A percentile compares a stretch with the other conserved stretches of the same genome.
Conservation (phyloP, 2,888 invertebrate genomes). For the Spisula solida region DNA sequence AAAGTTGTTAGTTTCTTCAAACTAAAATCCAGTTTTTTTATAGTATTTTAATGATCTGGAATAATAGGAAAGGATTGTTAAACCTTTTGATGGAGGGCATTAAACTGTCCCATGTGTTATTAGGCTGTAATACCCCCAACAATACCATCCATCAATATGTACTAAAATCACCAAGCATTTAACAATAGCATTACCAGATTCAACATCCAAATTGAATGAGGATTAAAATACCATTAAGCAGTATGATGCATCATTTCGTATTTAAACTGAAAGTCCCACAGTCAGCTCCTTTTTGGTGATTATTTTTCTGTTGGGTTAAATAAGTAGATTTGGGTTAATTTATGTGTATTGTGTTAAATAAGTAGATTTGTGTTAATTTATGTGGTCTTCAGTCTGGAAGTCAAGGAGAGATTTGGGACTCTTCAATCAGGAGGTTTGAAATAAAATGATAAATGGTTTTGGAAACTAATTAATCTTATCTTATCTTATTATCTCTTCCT, state of each 20-base stretch:
- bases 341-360: neutral
- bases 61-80: slow-evolving; percentile 25
- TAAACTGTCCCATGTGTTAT: neutral
- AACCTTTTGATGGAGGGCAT: slow-evolving; percentile 28
- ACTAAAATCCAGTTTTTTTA: slow-evolving; percentile 27
- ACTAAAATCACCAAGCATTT: slow-evolving; percentile 26
- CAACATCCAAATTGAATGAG: neutral
- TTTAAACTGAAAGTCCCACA: neutral
- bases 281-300: slow-evolving; percentile 14
- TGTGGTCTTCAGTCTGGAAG: neutral
- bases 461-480: neutral
- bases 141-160: slow-evolving; percentile 27
- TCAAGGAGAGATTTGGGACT: neutral
- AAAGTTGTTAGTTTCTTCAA: slow-evolving; percentile 25
- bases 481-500: neutral
- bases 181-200: neutral
- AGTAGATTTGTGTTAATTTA: slow-evolving; percentile 1
- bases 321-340: neutral
- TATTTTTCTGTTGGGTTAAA: neutral
- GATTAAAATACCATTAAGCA: slow-evolving; percentile 16
- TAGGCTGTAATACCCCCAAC: slow-evolving; percentile 24
- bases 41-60: slow-evolving; percentile 32
- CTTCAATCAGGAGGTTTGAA: neutral
- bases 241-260: neutral
- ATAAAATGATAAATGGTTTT: neutral